phyloP scores from a whole-genome alignment of 2,888 invertebrate species.

The Scaeva pyrastri region DNA sequence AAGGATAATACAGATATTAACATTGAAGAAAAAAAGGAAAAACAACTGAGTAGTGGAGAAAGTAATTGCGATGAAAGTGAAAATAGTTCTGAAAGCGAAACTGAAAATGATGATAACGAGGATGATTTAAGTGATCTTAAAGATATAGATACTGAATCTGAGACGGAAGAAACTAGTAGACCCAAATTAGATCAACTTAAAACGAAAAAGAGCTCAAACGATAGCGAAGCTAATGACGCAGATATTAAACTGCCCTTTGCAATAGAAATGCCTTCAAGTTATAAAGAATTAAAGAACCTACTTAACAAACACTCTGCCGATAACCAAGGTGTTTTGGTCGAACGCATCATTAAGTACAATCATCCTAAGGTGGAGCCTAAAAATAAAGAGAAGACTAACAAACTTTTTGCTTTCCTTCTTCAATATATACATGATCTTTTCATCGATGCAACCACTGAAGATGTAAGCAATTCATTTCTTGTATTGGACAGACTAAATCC shows the following conservation, averaged over 20 bases:
- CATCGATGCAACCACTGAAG: constrained; percentile 81
- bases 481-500: constrained; percentile 86
- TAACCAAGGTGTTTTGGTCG: constrained; percentile 89
- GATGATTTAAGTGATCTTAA: constrained; percentile 83
- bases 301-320: constrained; percentile 86
- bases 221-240: constrained; percentile 9
- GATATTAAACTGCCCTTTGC: constrained; percentile 85
- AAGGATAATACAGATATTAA: constrained; percentile 73
- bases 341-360: constrained; percentile 94
- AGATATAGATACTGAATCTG: constrained; percentile 82
- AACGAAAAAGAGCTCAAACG: constrained; percentile 16
- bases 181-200: not conserved
- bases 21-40: constrained; percentile 76
- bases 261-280: constrained; percentile 86
- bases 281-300: constrained; percentile 87
- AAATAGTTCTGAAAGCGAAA: constrained; percentile 68
- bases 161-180: constrained; percentile 77
- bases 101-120: constrained; percentile 81
- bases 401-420: constrained; percentile 90
- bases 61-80: constrained; percentile 78
- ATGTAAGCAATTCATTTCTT: constrained; percentile 86
- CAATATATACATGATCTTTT: constrained; percentile 91
- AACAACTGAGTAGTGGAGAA: constrained; percentile 62
- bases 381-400: constrained; percentile 91
- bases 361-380: constrained; percentile 91